Evolutionary conservation across 2,888 invertebrate genomes (phyloP), one percentile per base, ranked within the genome.

Genomic region (Busseola fusca): DNA sequence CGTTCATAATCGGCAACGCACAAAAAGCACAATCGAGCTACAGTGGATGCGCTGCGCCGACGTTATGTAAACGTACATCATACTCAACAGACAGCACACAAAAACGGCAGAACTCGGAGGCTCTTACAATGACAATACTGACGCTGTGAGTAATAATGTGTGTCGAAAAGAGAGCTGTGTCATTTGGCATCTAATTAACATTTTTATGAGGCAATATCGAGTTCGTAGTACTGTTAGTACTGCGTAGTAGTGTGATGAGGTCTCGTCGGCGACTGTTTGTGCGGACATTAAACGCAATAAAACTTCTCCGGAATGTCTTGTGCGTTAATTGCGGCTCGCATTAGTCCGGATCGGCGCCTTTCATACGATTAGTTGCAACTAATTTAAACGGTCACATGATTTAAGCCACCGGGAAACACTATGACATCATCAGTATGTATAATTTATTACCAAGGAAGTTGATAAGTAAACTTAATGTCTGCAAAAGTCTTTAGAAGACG

Each of bases 311-410:
- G 89, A 81, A 88, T 87, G 87, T 88, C 89, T 87, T 84, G 85
- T 85, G 87, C 85, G 89, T 91, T 93, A 94, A 93, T 93, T 93
- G 91, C 91, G 83, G 79, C 82, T 75, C 85, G 87, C 91, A 92
- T 93, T 91, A 91, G 89, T 86, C 73, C 78, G 65, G 82, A 78
- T 80, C 88, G 89, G 88, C 86, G 86, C 88, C 88, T 88, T 91
- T 90, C 84, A 88, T 85, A 69, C 66, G 65, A 84, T 88, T 88
- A 89, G 84, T 83, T 87, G 86, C 87, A 88, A 86, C 88, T 83
- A 88, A 90, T 88, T 89, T 86, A 84, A 88, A 86, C 85, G 84
- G 83, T 81, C 82, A 86, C 78, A 83, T 78, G 68, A 81, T 76
- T 80, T 70, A 76, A 71, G 71, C 64, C 50, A 56, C 76, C 82